phyloP scores from a whole-genome alignment of 2,113 vertebrate genomes.

The Panthera uncia region DNA sequence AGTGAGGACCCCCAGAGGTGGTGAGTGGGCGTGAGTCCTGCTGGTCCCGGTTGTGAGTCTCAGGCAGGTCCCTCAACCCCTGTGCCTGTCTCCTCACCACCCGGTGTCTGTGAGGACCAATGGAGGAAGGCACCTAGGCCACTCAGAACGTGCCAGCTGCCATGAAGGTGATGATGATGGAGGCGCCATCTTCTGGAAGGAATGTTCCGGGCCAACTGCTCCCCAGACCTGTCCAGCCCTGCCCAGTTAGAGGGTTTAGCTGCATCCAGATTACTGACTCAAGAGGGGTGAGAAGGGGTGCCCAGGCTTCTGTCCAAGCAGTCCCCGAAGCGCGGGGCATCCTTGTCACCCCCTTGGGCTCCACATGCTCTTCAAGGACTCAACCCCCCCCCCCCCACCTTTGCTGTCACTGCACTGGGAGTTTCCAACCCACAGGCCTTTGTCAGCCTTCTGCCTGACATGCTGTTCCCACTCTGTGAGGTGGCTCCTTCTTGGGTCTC shows the following conservation, averaged over 20 bases:
- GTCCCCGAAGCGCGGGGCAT: neutral
- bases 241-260: neutral
- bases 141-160: neutral
- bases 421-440: neutral
- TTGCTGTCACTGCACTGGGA: neutral
- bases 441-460: neutral
- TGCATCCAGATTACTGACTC: neutral
- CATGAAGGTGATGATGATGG: neutral
- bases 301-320: neutral
- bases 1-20: neutral
- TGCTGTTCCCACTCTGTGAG: rapidly evolving
- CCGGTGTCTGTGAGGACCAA: neutral
- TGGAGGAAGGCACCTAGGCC: neutral
- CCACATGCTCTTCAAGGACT: neutral
- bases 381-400: neutral
- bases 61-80: neutral
- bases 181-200: neutral
- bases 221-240: neutral
- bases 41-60: neutral
- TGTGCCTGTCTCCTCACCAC: neutral
- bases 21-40: too few species aligned
- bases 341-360: rapidly evolving
- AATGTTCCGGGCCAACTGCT: neutral
- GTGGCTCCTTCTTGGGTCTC: neutral
- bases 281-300: too few species aligned